Conservation (phyloP, 2,888 invertebrate genomes). For the Caradrina clavipalpis region DNA sequence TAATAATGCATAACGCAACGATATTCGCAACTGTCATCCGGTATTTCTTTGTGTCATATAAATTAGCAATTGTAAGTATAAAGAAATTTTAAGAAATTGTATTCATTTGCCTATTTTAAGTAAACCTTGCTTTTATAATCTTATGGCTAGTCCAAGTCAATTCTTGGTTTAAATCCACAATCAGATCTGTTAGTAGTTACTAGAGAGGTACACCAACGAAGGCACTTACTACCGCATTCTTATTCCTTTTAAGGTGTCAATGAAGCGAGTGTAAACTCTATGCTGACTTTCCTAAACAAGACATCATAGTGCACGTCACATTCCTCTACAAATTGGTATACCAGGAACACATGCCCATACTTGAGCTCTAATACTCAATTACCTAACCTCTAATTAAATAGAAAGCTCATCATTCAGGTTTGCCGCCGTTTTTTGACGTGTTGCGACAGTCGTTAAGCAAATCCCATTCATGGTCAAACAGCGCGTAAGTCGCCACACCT, state of each 20-base stretch:
- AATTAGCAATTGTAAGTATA: not conserved
- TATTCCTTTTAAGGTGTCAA: not conserved
- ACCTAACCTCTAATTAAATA: conserved; percentile 61
- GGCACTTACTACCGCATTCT: conserved; percentile 10
- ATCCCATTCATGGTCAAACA: conserved; percentile 60
- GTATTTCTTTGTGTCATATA: not conserved
- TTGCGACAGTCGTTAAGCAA: conserved; percentile 63
- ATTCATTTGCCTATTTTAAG: too few species aligned
- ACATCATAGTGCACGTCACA: conserved; percentile 14
- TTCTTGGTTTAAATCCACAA: not conserved
- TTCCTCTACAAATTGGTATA: conserved; percentile 35
- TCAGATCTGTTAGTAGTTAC: not conserved
- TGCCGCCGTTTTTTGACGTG: conserved; percentile 46
- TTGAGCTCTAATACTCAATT: conserved; percentile 34
- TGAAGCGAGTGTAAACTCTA: conserved; percentile 24
- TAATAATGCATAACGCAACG: conserved; percentile 10
- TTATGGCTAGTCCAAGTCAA: not conserved
- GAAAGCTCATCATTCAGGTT: conserved; percentile 64
- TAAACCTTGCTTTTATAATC: too few species aligned
- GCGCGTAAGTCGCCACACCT: conserved; percentile 41
- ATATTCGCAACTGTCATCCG: conserved; percentile 6
- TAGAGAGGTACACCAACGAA: not conserved
- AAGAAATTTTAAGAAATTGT: too few species aligned
- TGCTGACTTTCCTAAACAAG: conserved; percentile 6
- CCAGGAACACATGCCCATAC: conserved; percentile 31